These are phyloP conservation scores for Lepeophtheirus salmonis DNA, from an alignment of 1,140 invertebrate genomes.

Conservation along the genomic window DNA sequence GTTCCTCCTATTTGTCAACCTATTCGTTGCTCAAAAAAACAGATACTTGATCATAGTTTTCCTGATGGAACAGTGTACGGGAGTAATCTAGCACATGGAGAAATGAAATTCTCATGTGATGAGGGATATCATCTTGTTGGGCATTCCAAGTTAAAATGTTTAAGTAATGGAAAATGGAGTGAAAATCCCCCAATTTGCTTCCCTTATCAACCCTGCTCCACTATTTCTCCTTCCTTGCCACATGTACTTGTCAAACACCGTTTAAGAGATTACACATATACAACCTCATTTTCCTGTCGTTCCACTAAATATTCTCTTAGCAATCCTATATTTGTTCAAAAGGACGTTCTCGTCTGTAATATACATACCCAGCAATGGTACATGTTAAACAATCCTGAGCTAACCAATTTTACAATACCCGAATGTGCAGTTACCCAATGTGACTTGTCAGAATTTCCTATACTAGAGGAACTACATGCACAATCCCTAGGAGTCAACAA, in stretches of 20 bases:
- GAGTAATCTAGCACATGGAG: not conserved
- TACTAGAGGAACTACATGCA: not conserved
- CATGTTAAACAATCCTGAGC: not conserved
- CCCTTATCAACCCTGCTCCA: not conserved
- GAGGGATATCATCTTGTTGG: not conserved
- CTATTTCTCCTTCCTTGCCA: not conserved
- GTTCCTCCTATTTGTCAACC: not conserved
- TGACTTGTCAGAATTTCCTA: not conserved
- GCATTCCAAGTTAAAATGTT: not conserved
- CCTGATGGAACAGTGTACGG: not conserved
- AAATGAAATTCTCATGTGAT: not conserved
- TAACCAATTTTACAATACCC: not conserved
- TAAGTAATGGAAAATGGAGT: not conserved
- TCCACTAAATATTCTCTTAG: not conserved
- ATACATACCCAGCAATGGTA: not conserved
- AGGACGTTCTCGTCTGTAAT: not conserved
- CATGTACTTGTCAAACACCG: not conserved
- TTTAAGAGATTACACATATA: not conserved
- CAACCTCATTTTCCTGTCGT: not conserved
- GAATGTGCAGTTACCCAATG: not conserved
- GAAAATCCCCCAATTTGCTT: not conserved
- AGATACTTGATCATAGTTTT: not conserved
- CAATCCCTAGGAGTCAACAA: not conserved
- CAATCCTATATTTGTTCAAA: not conserved
- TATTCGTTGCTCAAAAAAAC: not conserved